Base-by-base conservation (phyloP, 92 coral and sea anemone genomes). In the Epizoanthus stellaris region DNA sequence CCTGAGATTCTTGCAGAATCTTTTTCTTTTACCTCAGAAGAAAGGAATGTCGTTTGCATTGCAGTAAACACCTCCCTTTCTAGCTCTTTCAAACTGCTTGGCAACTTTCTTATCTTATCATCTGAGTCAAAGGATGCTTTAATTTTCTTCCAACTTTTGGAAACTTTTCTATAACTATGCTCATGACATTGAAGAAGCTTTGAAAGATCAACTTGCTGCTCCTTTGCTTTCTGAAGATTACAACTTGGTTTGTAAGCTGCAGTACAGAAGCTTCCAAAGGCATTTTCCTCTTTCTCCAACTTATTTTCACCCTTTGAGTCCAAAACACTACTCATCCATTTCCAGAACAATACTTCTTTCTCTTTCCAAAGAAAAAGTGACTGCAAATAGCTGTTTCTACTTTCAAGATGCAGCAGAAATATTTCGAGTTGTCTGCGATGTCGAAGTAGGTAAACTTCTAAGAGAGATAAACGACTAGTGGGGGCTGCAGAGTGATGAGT, bases 241-340 rank as follows among this genome's bases (percentile, higher is more conserved):
- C 72, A 70, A 62, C 87, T 87, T 67, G 95, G 95, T 65, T 84
- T 92, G 62, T 83, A 84, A 47, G 47, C 86, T 16, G 47, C 76
- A 45, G 40, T 43, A 19, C 58, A 79, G 49, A 9, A n/a, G 10
- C 14, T 3, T 21, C 73, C 82, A 23, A 10, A 39, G 10, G 62
- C 71, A 49, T 81, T 80, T 73, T 75, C 88, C 73, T 63, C 75
- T 61, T 62, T 52, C 30, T 71, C 74, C 20, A 71, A 58, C 36
- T 70, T 62, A 42, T 72, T 87, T 3, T 54, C 67, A 77, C 5
- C 64, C 39, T 91, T 87, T 14, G 85, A 85, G 59, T 94, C 97
- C 42, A 91, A 77, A 52, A 92, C 87, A 87, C 97, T 97, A 63
- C 89, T 87, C 96, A 97, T 91, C 99, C 99, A 97, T 76, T 89